Conservation (phyloP, 2,113 vertebrate genomes). For the Gallinago jamesoni region DNA sequence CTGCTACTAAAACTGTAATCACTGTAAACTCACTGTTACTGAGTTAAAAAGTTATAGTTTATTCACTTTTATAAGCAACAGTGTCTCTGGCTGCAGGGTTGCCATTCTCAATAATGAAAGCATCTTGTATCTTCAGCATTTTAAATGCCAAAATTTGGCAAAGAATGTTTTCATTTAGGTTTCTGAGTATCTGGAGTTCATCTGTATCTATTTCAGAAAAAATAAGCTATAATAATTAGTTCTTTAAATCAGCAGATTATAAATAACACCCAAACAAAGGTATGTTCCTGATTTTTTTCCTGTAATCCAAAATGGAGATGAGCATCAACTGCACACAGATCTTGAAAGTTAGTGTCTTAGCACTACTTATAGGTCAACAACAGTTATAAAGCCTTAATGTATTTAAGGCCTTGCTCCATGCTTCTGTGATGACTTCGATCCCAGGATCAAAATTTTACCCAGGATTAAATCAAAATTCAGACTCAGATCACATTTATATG, state of each 20-base stretch:
- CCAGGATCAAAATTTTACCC: background rate
- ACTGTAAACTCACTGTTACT: background rate
- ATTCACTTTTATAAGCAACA: background rate
- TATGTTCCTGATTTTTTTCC: background rate
- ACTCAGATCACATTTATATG: background rate
- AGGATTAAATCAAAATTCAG: background rate
- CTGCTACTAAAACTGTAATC: background rate
- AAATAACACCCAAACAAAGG: background rate
- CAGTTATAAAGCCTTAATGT: background rate
- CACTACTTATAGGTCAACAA: background rate
- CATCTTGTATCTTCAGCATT: background rate
- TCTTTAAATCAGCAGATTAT: background rate
- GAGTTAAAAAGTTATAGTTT: background rate
- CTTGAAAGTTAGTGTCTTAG: background rate
- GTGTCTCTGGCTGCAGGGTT: background rate
- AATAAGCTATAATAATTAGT: background rate
- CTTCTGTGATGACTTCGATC: background rate
- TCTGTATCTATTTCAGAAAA: conserved; percentile 7
- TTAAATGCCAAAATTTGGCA: background rate
- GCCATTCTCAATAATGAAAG: background rate
- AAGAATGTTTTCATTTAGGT: background rate
- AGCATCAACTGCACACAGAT: background rate
- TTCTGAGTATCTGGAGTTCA: background rate
- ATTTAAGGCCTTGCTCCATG: background rate
- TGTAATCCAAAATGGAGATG: background rate